Evolutionary conservation across 2,797 vertebrate genomes (phyloP), one percentile per base, ranked within the genome.

Genomic region (Anniella stebbinsi): DNA sequence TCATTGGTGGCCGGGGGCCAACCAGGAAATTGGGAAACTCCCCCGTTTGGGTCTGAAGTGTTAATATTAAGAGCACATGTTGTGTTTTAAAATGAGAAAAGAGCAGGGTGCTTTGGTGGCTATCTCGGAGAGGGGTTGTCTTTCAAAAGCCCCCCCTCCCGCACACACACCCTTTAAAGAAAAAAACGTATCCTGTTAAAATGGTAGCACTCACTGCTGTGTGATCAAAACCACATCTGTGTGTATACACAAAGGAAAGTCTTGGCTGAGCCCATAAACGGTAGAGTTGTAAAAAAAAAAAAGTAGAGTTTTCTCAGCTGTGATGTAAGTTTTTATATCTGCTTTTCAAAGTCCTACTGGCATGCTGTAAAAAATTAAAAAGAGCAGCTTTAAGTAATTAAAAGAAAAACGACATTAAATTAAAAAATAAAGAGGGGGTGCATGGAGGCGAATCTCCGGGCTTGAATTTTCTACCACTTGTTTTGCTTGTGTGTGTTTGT

Each of bases 51-150:
- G 97, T 98, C 97, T 95, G 83, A 94, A 96, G 96, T 96, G 93
- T 97, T 95, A 96, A 98, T 98, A 98, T 98, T 97, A 98, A 97
- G 98, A 98, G 97, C 98, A 99, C 97, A 98, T 99, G 98, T 98
- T 97, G 94, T 94, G 90, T 97, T 97, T 96, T 96, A 91, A 91
- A 92, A 92, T 91, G 89, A 90, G 93, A 93, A 89, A 95, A 97
- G 96, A 96, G 96, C 96, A 93, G 96, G 95, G 95, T 93, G 96
- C 97, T 96, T 96, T 97, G 96, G 97, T 89, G 97, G 92, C 95
- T 95, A 96, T 75, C 36, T 4, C 2, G n/a, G 38, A 38, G 48
- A 48, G 23, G 92, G 92, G 72, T 92, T 23, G 80, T 92, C 97
- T 96, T 97, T 96, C 54, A 51, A 25, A 12, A 69, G 1, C 17